These are phyloP conservation scores for Epinephelus lanceolatus DNA, from an alignment of 2,113 vertebrate species.

Conservation along the genomic window DNA sequence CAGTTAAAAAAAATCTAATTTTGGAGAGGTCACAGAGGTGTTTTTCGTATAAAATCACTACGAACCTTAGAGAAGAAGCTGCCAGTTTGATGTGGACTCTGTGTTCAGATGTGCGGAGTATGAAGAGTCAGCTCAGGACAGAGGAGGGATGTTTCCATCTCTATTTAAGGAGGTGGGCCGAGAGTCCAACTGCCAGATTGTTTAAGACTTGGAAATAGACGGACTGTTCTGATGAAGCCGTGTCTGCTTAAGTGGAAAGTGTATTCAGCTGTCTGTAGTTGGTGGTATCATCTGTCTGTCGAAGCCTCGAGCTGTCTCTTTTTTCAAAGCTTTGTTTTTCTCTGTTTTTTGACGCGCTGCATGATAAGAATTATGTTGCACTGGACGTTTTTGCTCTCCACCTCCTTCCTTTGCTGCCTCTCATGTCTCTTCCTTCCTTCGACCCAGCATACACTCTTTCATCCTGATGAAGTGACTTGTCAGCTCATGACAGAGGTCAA, in stretches of 20 bases:
- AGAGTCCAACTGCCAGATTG: slow-evolving; percentile 37
- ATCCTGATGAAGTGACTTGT: slow-evolving; percentile 15
- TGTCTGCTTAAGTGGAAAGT: slow-evolving; percentile 10
- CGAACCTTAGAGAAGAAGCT: slow-evolving; percentile 15
- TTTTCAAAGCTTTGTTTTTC: neutral
- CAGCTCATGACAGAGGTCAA: slow-evolving; percentile 19
- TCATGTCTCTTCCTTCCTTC: neutral
- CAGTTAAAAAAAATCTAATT: slow-evolving; percentile 10
- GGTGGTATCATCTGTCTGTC: neutral
- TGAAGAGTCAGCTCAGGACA: slow-evolving; percentile 45
- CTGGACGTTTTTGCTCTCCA: neutral
- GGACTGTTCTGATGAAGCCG: slow-evolving; percentile 15
- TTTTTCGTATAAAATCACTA: slow-evolving; percentile 28
- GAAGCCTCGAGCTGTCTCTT: neutral
- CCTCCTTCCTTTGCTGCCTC: neutral
- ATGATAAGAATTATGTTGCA: neutral
- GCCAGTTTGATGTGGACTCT: slow-evolving; percentile 3
- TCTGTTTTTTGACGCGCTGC: slow-evolving; percentile 9
- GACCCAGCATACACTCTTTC: neutral
- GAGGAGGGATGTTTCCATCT: slow-evolving; percentile 57
- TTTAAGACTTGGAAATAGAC: slow-evolving; percentile 43
- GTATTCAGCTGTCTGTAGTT: slow-evolving; percentile 20
- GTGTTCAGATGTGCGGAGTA: slow-evolving; percentile 6
- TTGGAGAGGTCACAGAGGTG: slow-evolving; percentile 16
- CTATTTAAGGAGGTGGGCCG: slow-evolving; percentile 59